Evolutionary conservation across 2,888 invertebrate species (phyloP).

Genomic region (Xestia ashworthii): DNA sequence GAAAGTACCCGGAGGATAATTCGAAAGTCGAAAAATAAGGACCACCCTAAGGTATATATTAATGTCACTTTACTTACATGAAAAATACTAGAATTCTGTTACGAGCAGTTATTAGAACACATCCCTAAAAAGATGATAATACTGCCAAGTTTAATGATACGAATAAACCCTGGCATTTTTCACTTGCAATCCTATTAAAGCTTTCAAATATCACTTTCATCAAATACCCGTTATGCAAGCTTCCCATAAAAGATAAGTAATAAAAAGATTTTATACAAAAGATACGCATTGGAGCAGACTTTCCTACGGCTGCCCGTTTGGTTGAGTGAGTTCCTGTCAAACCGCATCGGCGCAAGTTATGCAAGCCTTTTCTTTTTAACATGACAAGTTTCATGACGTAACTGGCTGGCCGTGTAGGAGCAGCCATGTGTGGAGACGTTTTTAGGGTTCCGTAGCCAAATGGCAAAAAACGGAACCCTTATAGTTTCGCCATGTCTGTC

Average conservation of each 20-base stretch:
- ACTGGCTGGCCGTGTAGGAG: neutral
- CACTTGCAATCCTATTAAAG: neutral
- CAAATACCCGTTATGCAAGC: slow-evolving; percentile 27
- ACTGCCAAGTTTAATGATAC: neutral
- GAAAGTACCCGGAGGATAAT: too few species aligned
- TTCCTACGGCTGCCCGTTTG: neutral
- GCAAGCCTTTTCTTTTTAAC: slow-evolving; percentile 4
- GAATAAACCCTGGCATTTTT: neutral
- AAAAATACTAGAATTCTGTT: neutral
- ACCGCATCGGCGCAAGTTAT: slow-evolving; percentile 33
- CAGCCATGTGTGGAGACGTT: too few species aligned
- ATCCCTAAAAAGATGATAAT: neutral
- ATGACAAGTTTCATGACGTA: slow-evolving; percentile 13
- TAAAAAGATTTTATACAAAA: slow-evolving; percentile 28
- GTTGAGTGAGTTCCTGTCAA: slow-evolving; percentile 19
- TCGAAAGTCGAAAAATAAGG: too few species aligned
- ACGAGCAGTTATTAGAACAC: neutral
- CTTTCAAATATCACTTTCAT: neutral
- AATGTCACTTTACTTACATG: neutral
- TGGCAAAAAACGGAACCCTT: too few species aligned
- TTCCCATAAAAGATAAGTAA: slow-evolving; percentile 24
- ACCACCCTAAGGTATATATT: too few species aligned
- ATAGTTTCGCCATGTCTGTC: too few species aligned
- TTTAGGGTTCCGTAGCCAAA: too few species aligned
- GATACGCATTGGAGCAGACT: slow-evolving; percentile 16